Conservation (phyloP, 1,140 invertebrate genomes). For the Ips nitidus region DNA sequence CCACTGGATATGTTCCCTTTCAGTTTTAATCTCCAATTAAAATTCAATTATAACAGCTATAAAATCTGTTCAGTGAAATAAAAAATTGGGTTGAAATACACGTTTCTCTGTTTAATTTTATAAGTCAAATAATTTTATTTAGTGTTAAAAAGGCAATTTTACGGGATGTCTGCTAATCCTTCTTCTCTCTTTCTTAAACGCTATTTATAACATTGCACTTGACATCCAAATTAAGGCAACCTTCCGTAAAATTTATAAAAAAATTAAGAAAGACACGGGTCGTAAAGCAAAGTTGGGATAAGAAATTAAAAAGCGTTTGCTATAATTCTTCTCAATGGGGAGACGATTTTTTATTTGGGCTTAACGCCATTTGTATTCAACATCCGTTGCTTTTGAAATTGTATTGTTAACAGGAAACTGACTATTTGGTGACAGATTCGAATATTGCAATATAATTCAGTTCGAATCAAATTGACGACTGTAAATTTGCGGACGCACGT, state of each 20-base stretch:
- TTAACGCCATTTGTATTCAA: neutral
- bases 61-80: no score
- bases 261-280: constrained; percentile 18
- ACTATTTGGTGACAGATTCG: neutral
- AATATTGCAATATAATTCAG: neutral
- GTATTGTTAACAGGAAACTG: constrained; percentile 5
- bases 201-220: constrained; percentile 22
- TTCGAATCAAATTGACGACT: neutral
- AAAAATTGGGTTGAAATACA: no score
- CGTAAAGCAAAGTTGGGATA: constrained; percentile 25
- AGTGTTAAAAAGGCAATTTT: no score
- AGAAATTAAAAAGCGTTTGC: constrained; percentile 25
- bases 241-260: constrained; percentile 19
- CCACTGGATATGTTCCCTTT: no score
- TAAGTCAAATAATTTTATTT: no score
- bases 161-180: neutral
- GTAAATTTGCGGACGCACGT: no score
- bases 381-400: neutral
- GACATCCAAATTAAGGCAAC: constrained; percentile 25
- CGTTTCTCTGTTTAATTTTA: no score
- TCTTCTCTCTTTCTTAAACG: constrained; percentile 9
- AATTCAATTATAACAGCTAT: no score
- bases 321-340: constrained; percentile 21
- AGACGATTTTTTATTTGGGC: constrained; percentile 14
- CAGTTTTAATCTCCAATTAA: no score